Conservation (phyloP, 1,140 invertebrate species). For the Achroia grisella region DNA sequence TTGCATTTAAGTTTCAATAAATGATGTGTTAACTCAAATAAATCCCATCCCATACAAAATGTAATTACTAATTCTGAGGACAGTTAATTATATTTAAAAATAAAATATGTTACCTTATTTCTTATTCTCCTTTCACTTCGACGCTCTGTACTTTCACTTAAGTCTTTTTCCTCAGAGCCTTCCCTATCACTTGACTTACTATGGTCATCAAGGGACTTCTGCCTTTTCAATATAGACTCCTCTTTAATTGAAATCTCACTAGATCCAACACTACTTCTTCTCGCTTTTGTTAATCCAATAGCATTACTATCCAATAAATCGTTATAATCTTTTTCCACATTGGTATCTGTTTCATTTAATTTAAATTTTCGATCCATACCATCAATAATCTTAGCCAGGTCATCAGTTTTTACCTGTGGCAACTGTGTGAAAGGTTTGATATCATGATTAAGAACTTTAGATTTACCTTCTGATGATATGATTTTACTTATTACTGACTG, state of each 20-base stretch:
- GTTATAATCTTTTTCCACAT: slow-evolving; percentile 22
- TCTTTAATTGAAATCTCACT: slow-evolving; percentile 64
- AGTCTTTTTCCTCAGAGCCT: slow-evolving; percentile 74
- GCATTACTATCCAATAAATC: slow-evolving; percentile 18
- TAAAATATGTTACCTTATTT: slow-evolving; percentile 83
- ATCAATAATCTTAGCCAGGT: slow-evolving; percentile 63
- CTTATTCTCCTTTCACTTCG: slow-evolving; percentile 78
- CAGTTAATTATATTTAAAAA: no score
- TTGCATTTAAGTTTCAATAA: no score
- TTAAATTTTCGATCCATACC: slow-evolving; percentile 58
- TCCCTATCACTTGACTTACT: slow-evolving; percentile 63
- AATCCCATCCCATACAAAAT: no score
- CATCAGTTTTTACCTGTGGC: slow-evolving; percentile 65
- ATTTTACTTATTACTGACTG: slow-evolving; percentile 54
- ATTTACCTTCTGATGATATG: slow-evolving; percentile 44
- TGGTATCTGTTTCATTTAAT: slow-evolving; percentile 30
- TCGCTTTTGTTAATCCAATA: slow-evolving; percentile 38
- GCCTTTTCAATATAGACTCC: slow-evolving; percentile 63
- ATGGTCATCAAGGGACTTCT: slow-evolving; percentile 76
- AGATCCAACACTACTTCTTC: slow-evolving; percentile 75
- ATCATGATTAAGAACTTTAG: slow-evolving; percentile 52
- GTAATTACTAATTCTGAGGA: no score
- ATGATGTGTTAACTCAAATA: no score
- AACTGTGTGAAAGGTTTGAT: slow-evolving; percentile 70
- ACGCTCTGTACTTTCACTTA: slow-evolving; percentile 73